A percentile compares a stretch with the other conserved stretches of the same genome.
Evolutionary conservation across 2,797 vertebrate genomes (phyloP).

Genomic region (Ctenopoma multispine): DNA sequence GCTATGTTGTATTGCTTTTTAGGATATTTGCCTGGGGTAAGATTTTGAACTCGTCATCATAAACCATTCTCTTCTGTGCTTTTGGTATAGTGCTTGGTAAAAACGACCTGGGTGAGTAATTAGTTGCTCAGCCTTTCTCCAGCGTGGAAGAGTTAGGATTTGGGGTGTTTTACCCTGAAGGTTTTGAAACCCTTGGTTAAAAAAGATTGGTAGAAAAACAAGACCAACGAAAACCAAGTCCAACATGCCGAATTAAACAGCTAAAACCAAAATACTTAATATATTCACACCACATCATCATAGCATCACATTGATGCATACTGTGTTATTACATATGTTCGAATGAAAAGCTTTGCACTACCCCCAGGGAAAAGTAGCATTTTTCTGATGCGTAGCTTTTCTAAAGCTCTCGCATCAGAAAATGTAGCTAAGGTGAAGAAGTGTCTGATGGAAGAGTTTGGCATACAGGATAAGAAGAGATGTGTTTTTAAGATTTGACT

Average conservation of each 20-base stretch:
- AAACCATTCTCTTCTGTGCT: constrained; percentile 23
- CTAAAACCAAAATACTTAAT: neutral
- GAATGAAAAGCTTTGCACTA: constrained; percentile 7
- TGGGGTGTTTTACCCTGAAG: neutral
- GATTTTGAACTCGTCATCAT: constrained; percentile 29
- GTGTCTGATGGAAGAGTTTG: neutral
- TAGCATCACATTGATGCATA: neutral
- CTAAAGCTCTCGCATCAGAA: constrained; percentile 3
- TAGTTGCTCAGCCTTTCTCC: constrained; percentile 5
- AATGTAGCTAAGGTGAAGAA: neutral
- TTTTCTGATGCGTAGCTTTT: too few species aligned
- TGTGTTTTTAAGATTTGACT: neutral
- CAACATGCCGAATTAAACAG: neutral
- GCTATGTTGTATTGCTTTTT: constrained; percentile 42
- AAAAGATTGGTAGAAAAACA: neutral
- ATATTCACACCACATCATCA: neutral
- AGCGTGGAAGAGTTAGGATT: constrained; percentile 1
- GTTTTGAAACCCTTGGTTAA: neutral
- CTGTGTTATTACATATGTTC: neutral
- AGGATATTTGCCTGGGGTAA: constrained; percentile 30
- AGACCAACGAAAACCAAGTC: neutral
- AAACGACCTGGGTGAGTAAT: constrained; percentile 16
- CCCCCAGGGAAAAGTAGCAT: neutral
- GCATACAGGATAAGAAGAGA: neutral
- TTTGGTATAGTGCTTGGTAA: constrained; percentile 21